Conservation (phyloP, 2,888 invertebrate genomes). For the Oscheius sp. region DNA sequence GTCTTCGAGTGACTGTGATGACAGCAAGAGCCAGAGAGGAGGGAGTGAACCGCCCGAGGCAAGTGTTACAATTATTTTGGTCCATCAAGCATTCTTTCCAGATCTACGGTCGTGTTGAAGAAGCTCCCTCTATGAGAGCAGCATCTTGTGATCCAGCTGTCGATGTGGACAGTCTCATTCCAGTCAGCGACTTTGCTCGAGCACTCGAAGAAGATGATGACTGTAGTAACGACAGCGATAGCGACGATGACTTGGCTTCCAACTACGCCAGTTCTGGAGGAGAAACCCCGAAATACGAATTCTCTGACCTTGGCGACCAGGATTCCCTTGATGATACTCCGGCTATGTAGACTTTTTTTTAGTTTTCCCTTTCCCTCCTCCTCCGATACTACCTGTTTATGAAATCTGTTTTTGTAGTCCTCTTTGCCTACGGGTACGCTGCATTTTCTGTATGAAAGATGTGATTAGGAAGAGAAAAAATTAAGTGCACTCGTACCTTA, state of each 20-base stretch:
- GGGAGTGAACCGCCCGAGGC: constrained; percentile 38
- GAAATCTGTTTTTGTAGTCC: neutral
- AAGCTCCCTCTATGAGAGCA: neutral
- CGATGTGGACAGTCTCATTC: constrained; percentile 27
- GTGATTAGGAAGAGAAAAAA: neutral
- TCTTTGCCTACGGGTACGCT: neutral
- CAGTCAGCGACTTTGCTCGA: neutral
- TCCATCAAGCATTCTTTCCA: constrained; percentile 3
- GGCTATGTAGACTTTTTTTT: neutral
- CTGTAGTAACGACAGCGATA: neutral
- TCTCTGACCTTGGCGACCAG: no score
- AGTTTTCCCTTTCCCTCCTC: neutral
- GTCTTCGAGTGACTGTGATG: constrained; percentile 11
- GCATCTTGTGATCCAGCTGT: constrained; percentile 33
- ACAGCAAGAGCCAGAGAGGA: constrained; percentile 10
- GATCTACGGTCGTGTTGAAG: neutral
- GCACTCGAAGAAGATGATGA: constrained; percentile 20
- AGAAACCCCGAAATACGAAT: constrained; percentile 22
- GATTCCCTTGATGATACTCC: no score
- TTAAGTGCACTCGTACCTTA: neutral
- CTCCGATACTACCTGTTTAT: neutral
- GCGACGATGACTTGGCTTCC: neutral
- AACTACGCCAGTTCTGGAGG: neutral
- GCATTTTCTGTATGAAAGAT: constrained; percentile 2
- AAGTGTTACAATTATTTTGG: neutral